phyloP scores from a whole-genome alignment of 1,140 invertebrate species.

The Leucophenga varia region DNA sequence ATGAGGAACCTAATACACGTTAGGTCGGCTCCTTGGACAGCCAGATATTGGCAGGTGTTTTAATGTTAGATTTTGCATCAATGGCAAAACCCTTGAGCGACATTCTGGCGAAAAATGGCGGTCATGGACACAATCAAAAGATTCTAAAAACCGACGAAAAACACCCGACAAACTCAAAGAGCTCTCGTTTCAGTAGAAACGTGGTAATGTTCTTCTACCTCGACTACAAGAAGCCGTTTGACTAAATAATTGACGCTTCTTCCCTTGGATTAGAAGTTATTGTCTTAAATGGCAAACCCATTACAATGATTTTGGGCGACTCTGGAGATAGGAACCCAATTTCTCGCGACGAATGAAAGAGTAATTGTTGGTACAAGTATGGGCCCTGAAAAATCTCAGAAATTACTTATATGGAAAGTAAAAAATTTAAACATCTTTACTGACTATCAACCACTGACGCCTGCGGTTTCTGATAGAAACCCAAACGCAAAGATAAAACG shows the following conservation, averaged over 20 bases:
- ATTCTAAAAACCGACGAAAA: constrained; percentile 2
- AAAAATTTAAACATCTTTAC: constrained; percentile 9
- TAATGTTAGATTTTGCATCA: constrained; percentile 14
- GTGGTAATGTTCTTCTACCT: constrained; percentile 47
- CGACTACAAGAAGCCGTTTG: constrained; percentile 39
- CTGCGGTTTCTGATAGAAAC: constrained; percentile 9
- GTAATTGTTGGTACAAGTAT: too few species aligned
- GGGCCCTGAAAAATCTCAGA: too few species aligned
- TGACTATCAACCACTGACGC: constrained; percentile 16
- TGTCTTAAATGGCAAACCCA: constrained; percentile 33
- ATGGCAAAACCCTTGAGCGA: constrained; percentile 15
- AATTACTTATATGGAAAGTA: too few species aligned
- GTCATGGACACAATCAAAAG: too few species aligned
- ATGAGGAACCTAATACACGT: constrained; percentile 12
- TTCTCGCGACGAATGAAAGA: constrained; percentile 12
- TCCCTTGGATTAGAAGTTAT: constrained; percentile 35
- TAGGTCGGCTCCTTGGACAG: constrained; percentile 13
- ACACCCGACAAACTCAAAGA: constrained; percentile 46
- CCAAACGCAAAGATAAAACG: constrained; percentile 13
- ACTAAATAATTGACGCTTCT: constrained; percentile 39
- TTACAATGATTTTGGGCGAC: constrained; percentile 18
- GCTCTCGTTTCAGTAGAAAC: constrained; percentile 50
- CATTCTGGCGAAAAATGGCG: constrained; percentile 10
- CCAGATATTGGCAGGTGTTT: constrained; percentile 19
- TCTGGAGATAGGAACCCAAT: constrained; percentile 7